Evolutionary conservation across 1,140 invertebrate species (phyloP), one percentile per base, ranked within the genome.

Genomic region (Asbolus verrucosus): DNA sequence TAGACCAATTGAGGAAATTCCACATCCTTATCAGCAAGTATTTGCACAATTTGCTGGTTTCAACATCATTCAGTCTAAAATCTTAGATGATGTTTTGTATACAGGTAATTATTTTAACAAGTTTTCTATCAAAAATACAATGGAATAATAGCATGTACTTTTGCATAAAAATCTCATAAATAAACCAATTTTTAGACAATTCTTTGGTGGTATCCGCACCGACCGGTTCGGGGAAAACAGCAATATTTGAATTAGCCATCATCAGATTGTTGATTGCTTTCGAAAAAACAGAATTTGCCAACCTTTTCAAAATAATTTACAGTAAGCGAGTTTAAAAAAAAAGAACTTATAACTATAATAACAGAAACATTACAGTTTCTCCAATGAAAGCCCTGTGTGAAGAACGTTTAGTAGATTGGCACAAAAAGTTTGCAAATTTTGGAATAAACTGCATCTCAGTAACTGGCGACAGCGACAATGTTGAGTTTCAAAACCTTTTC

Each of bases 201-300:
- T 87, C 90, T 2, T 74, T 93, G 41, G 90, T 93, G 3, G 85
- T 94, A 1, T 89, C 89, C 69, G 90, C 92, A 9, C 92, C 92
- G 0, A 94, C 92, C 9, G 92, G 92, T 21, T 91, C 91, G 9
- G 93, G 92, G 21, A 95, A 94, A 83, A 94, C 92, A 0, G 90
- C 87, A 19, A 82, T 94, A 18, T 92, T 94, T 83, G 93, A 94
- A 84, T 81, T 94, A 76, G 90, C 91, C 0, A 91, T 94, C 39
- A 81, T 92, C 2, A 83, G 87, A 69, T 78, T 92, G 9, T 77
- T 92, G 14, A 87, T 87, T 75, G 76, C 84, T 27, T 71, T 83
- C 14, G 82, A 86, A 71, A 76, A 82, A 8, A 73, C 74, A 15
- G 76, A 76, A 78, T 21, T 67, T 15, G 1, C 80, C 84, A 67